Base-by-base conservation (phyloP, 2,113 vertebrate species). In the Alethe castanea region DNA sequence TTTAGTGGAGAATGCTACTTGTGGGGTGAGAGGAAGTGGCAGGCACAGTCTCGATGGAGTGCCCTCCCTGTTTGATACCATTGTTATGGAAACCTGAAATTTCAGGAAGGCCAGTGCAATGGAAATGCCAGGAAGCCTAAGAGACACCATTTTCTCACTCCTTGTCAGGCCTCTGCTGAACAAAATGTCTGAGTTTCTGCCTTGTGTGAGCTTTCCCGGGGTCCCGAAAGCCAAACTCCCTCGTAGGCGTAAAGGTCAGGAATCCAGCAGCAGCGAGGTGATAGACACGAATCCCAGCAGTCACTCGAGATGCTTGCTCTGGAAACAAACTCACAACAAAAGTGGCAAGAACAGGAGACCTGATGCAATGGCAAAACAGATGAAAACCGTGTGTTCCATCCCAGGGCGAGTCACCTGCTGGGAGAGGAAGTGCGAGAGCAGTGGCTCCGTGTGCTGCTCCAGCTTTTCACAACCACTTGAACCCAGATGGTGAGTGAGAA, bases 41-140 rank as follows among this genome's bases (percentile, higher is more conserved):
- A 79, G 69, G 77, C 80, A 71, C 29, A 22, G 69, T 86, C 91
- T 50, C 19, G 3, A 81, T 62, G 64, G 57, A 93, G 53, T 47
- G 48, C 19, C 50, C 53, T 66, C 86, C 86, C 38, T 66, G 62
- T 91, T 92, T 52, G 47, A 85, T 35, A 38, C 81, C 85, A 61
- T 56, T 95, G 69, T 86, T 86, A 86, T 10, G 59, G 74, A 96
- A 96, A 82, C 59, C 23, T 42, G 91, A 94, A 94, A 81, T 60
- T 74, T 82, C 67, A 50, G 42, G 82, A 77, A 90, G 59, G 53
- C 57, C 47, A 90, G 26, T 80, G 53, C 90, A 91, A 92, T 64
- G 50, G 74, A 95, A 94, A 94, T 38, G 83, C 36, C 70, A 65
- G 1, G 4, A 95, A 96, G 62, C 53, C 82, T 70, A 36, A 52